A percentile compares a stretch with the other conserved stretches of the same genome.
Evolutionary conservation across 2,888 invertebrate genomes (phyloP).

Genomic region (Trachelus iudaicus): DNA sequence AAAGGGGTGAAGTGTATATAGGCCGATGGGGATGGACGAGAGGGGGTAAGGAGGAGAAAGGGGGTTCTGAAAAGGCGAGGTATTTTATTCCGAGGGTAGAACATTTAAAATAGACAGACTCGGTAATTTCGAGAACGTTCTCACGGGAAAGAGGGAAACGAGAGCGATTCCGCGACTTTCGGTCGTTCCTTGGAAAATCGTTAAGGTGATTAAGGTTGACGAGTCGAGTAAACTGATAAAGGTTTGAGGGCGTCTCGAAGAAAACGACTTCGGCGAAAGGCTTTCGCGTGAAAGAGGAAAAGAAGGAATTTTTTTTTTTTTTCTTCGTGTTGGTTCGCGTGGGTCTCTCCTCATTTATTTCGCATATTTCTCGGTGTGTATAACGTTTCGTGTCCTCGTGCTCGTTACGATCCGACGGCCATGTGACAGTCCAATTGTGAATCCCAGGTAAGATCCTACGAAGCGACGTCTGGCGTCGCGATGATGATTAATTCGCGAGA

Average conservation of each 20-base stretch:
- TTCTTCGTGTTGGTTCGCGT: not conserved
- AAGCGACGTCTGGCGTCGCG: not conserved
- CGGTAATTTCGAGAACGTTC: not conserved
- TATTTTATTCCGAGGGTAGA: not conserved
- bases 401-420: not conserved
- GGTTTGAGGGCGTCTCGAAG: not conserved
- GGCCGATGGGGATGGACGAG: not conserved
- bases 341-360: not conserved
- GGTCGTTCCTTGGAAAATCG: not conserved
- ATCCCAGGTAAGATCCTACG: not conserved
- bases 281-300: not conserved
- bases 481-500: not conserved
- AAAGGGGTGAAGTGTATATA: constrained; percentile 8
- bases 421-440: not conserved
- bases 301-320: not conserved
- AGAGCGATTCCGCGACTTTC: not conserved
- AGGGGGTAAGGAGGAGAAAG: not conserved
- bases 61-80: constrained; percentile 6
- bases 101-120: not conserved
- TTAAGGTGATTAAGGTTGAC: not conserved
- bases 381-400: not conserved
- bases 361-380: too few species aligned
- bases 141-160: not conserved
- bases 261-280: not conserved
- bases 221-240: not conserved